phyloP scores from a whole-genome alignment of 1,140 invertebrate genomes.

The Halictus rubicundus region DNA sequence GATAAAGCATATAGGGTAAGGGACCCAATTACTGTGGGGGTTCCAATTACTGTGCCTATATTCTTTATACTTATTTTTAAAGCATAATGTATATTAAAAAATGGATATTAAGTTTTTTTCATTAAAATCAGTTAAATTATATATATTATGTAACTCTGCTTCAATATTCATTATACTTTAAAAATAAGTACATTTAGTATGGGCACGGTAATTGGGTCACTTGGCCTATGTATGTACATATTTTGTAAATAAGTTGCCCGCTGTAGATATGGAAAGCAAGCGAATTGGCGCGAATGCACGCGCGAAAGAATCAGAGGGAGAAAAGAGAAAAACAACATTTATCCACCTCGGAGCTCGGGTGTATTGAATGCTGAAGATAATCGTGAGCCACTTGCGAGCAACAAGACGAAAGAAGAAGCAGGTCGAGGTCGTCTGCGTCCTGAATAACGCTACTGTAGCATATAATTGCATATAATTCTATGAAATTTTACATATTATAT shows the following conservation, averaged over 20 bases:
- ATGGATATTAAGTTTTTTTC: no score
- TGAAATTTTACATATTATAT: background rate
- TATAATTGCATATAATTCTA: conserved; percentile 39
- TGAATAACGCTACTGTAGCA: conserved; percentile 30
- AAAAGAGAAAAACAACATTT: background rate
- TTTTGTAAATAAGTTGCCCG: background rate
- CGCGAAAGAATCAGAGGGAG: background rate
- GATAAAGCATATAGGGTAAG: background rate
- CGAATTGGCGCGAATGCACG: background rate
- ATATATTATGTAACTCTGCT: no score
- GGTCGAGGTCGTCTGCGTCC: conserved; percentile 60
- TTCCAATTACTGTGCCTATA: no score
- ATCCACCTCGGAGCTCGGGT: background rate
- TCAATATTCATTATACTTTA: no score
- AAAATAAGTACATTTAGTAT: no score
- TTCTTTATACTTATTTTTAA: no score
- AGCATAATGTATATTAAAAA: no score
- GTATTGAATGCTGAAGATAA: conserved; percentile 29
- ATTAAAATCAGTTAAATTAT: no score
- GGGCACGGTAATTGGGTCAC: no score
- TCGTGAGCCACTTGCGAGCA: conserved; percentile 7
- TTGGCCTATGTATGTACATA: no score
- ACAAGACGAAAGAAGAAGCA: conserved; percentile 53
- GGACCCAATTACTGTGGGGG: no score
- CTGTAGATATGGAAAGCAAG: background rate